Conservation (phyloP, 2,888 invertebrate genomes). For the Sphaeridia pumilis region DNA sequence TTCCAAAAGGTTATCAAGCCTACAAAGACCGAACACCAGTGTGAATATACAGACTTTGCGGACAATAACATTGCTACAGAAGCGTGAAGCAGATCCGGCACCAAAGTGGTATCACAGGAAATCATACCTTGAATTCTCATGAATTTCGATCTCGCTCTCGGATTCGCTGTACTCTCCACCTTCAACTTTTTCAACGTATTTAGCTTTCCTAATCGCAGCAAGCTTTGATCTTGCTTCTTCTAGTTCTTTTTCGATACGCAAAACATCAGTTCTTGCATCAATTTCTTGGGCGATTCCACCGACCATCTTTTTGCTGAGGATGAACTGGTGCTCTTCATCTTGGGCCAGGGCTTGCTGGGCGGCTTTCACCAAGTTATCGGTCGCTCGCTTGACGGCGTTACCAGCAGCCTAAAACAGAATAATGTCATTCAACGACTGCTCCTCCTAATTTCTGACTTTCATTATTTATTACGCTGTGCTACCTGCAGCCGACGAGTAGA, state of each 20-base stretch:
- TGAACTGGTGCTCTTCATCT: slow-evolving; percentile 80
- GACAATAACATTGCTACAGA: neutral
- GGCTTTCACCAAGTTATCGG: slow-evolving; percentile 90
- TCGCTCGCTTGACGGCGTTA: slow-evolving; percentile 92
- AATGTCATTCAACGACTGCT: neutral
- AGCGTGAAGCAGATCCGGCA: too few species aligned
- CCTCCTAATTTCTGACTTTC: neutral
- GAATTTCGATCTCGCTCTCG: slow-evolving; percentile 30
- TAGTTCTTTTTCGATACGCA: slow-evolving; percentile 85
- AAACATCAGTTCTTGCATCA: slow-evolving; percentile 70
- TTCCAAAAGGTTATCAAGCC: slow-evolving; percentile 32
- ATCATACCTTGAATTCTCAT: slow-evolving; percentile 31
- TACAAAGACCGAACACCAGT: slow-evolving; percentile 7
- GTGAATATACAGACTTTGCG: neutral
- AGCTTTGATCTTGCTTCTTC: slow-evolving; percentile 83
- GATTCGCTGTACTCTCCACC: slow-evolving; percentile 40
- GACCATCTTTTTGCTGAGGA: slow-evolving; percentile 85
- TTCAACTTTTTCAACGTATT: slow-evolving; percentile 62
- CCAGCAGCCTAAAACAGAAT: slow-evolving; percentile 62
- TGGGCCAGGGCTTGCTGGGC: slow-evolving; percentile 84
- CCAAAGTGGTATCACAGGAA: neutral
- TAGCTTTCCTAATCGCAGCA: slow-evolving; percentile 82
- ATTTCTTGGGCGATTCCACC: slow-evolving; percentile 95
- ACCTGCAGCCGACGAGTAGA: slow-evolving; percentile 73
- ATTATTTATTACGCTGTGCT: slow-evolving; percentile 9